Evolutionary conservation across 2,797 vertebrate species (phyloP).

Genomic region (Taenioides sp.): DNA sequence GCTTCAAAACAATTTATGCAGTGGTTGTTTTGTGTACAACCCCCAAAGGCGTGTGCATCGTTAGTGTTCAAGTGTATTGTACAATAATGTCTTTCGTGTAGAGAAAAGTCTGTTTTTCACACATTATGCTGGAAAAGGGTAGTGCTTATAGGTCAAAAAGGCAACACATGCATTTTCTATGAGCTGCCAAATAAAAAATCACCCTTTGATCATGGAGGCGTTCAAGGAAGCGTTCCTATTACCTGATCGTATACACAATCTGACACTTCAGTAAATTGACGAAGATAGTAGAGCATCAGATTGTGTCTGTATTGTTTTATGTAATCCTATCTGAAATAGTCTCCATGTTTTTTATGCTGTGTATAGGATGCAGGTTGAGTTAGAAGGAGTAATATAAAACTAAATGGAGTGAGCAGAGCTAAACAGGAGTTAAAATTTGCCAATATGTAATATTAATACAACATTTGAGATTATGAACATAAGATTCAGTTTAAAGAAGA

Average conservation of each 20-base stretch:
- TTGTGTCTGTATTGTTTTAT: neutral
- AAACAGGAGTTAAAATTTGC: no score
- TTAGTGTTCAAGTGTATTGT: slow-evolving; percentile 6
- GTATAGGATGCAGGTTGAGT: neutral
- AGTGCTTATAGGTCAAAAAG: neutral
- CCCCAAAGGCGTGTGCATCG: neutral
- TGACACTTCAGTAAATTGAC: neutral
- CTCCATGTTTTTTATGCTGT: neutral
- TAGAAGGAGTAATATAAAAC: neutral
- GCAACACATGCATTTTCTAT: slow-evolving; percentile 3
- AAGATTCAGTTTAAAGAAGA: no score
- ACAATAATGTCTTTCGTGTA: slow-evolving; percentile 9
- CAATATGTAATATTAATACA: no score
- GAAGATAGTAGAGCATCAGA: neutral
- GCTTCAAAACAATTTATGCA: slow-evolving; percentile 39
- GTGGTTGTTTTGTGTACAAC: neutral
- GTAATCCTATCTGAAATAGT: neutral
- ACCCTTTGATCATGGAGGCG: neutral
- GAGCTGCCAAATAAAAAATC: slow-evolving; percentile 6
- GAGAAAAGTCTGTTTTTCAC: neutral
- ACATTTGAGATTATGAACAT: no score
- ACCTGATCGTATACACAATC: neutral
- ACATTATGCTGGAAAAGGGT: neutral
- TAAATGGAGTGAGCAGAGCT: neutral
- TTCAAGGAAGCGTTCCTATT: neutral